Evolutionary conservation across 2,797 vertebrate genomes (phyloP), one percentile per base, ranked within the genome.

Genomic region (Macropus fuliginosus): DNA sequence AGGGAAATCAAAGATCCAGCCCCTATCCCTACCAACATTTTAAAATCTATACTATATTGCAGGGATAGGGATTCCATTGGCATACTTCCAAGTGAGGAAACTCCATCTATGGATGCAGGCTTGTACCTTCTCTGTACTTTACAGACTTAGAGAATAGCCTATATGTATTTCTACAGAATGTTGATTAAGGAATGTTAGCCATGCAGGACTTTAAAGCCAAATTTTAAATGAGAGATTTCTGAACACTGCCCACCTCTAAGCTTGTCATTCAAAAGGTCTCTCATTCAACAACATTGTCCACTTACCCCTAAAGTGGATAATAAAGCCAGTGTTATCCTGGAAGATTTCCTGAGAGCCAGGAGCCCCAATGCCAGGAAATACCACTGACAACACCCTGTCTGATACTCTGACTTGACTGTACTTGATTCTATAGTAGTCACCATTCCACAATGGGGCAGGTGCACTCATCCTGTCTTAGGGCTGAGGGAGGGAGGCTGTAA

Each of bases 351-450:
- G 74, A 46, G 40, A 46, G n/a, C 74, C 74, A 46, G 40, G 74
- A 81, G 21, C 74, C 21, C 13, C 40, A 46, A 11, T 46, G 74
- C 74, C 74, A 81, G 74, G 40, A 81, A 81, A 81, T 81, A 27
- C 74, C 74, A 81, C 40, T 46, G 74, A 81, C 74, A 81, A 81
- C 74, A 81, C 74, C 74, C 74, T 81, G 74, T 81, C 74, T 81
- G 40, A 81, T 81, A 46, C 74, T 81, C 13, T 46, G 74, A 81
- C 74, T 81, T 81, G 74, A 81, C 74, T 81, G 21, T 40, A 81
- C 74, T 81, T 81, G 74, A 81, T 46, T 81, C 21, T 3, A 11
- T 27, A 46, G 74, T 81, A 81, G n/a, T 46, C 21, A 81, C 21
- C 40, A 46, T 46, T 24, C 40, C 40, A 46, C n/a, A 81, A 46